Conservation (phyloP, 1,140 invertebrate genomes). For the Apis florea region DNA sequence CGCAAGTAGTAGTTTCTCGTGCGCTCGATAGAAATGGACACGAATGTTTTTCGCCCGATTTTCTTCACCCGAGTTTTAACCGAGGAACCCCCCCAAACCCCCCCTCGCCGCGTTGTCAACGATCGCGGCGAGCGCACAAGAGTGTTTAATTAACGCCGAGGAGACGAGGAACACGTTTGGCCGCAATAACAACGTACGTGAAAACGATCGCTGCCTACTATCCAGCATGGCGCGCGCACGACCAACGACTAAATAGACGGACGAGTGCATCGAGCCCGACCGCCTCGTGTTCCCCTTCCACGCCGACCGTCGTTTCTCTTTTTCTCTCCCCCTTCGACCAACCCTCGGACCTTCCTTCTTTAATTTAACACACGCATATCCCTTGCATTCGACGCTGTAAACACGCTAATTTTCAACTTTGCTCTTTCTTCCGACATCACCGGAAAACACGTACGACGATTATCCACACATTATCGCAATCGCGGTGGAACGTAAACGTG, state of each 20-base stretch:
- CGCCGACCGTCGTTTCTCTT: slow-evolving; percentile 30
- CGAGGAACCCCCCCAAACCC: slow-evolving; percentile 6
- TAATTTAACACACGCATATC: slow-evolving; percentile 13
- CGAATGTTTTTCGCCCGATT: neutral
- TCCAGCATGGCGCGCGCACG: slow-evolving; percentile 67
- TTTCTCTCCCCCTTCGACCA: slow-evolving; percentile 29
- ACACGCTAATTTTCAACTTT: slow-evolving; percentile 12
- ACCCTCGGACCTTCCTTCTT: slow-evolving; percentile 22
- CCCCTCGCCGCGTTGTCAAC: neutral
- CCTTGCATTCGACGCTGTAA: neutral
- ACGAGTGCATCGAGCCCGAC: slow-evolving; percentile 51
- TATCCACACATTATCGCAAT: neutral
- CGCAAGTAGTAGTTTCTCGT: no score
- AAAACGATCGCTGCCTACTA: slow-evolving; percentile 8
- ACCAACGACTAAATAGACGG: slow-evolving; percentile 72
- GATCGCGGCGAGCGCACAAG: slow-evolving; percentile 1
- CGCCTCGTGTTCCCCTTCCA: slow-evolving; percentile 41
- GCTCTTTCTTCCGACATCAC: neutral
- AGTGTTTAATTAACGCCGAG: slow-evolving; percentile 29
- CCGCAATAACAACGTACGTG: neutral
- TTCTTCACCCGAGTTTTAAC: neutral
- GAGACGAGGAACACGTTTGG: neutral
- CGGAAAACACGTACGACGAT: neutral
- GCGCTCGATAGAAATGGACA: no score
- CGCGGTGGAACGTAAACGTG: no score